These are phyloP conservation scores for Gulo gulo DNA, from an alignment of 2,113 vertebrate genomes.

Conservation along the genomic window DNA sequence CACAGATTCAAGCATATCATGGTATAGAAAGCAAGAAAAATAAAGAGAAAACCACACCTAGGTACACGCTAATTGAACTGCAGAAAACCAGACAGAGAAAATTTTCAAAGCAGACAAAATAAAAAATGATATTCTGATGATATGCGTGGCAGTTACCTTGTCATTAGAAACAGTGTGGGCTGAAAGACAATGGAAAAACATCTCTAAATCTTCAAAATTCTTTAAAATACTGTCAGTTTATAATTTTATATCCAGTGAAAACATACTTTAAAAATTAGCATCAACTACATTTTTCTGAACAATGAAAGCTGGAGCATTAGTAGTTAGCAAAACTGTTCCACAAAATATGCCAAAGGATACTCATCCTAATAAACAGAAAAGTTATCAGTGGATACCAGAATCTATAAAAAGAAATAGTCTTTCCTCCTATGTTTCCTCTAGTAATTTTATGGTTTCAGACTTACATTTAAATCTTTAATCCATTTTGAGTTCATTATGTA, in stretches of 20 bases:
- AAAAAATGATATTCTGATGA: background rate
- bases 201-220: background rate
- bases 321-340: background rate
- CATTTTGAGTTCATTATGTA: background rate
- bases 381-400: background rate
- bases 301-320: background rate
- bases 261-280: background rate
- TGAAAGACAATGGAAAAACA: background rate
- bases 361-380: background rate
- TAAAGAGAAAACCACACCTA: background rate
- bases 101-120: background rate
- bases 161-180: background rate
- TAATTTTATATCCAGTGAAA: background rate
- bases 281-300: background rate
- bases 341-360: background rate
- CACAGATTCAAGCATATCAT: background rate
- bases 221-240: background rate
- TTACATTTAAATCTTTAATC: background rate
- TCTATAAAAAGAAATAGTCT: background rate
- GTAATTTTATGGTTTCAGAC: background rate
- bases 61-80: background rate
- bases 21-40: background rate
- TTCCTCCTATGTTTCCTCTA: background rate
- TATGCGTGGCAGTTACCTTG: background rate
- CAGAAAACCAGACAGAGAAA: background rate